These are phyloP conservation scores for Thumatha senex DNA, from an alignment of 2,888 invertebrate species.

Conservation along the genomic window DNA sequence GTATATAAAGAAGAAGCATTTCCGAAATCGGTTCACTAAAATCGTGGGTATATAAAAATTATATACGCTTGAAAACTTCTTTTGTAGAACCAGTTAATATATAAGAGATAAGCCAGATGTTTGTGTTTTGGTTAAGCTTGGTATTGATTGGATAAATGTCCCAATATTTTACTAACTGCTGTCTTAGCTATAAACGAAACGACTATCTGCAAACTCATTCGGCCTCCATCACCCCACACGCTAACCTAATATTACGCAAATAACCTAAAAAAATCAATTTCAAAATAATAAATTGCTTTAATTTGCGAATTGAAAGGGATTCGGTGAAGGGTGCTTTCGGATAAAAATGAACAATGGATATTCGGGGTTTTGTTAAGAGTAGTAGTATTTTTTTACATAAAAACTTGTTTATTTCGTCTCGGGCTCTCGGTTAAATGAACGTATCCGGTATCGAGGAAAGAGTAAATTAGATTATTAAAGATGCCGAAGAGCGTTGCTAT, in stretches of 20 bases:
- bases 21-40: too few species aligned
- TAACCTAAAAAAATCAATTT: conserved; percentile 8
- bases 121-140: too few species aligned
- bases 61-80: too few species aligned
- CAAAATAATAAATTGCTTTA: conserved; percentile 8
- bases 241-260: background rate
- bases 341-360: conserved; percentile 1
- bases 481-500: conserved; percentile 13
- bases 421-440: conserved; percentile 19
- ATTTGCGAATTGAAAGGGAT: conserved; percentile 10
- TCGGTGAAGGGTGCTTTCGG: conserved; percentile 4
- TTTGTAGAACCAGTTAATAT: too few species aligned
- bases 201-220: too few species aligned
- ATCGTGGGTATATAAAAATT: too few species aligned
- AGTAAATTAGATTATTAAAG: conserved; percentile 36
- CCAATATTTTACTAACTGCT: too few species aligned
- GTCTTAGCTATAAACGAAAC: too few species aligned
- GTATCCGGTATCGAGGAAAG: conserved; percentile 24
- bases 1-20: too few species aligned
- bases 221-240: too few species aligned
- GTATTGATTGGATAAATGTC: too few species aligned
- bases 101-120: background rate
- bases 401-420: conserved; percentile 23
- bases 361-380: conserved; percentile 7
- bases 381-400: conserved; percentile 21